Evolutionary conservation across 64 coral and sea anemone species (phyloP), one percentile per base, ranked within the genome.

Genomic region (Montipora sp.): DNA sequence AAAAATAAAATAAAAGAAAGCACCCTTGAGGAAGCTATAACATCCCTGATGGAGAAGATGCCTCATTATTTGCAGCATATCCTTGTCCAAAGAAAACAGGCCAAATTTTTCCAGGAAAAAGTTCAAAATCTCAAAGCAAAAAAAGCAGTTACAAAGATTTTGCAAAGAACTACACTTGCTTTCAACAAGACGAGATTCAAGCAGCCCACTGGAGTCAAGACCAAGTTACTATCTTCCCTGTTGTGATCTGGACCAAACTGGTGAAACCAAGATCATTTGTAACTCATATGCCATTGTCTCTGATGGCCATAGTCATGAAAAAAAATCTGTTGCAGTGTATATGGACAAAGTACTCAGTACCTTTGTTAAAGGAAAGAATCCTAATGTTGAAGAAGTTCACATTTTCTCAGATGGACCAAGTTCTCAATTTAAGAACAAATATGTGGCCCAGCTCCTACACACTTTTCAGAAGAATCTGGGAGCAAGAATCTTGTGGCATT

Each of bases 161-260:
- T 36, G 22, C 91, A 79, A 83, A 93, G 47, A 93, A 93, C 59
- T 93, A 93, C 65, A 87, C 91, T 5, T 93, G 91, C 48, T 71
- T 20, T 19, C 91, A 93, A 9, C 91, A 87, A 43, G 91, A 87
- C 87, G 91, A 93, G 87, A 50, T 93, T 6, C 91, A 92, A 55
- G 5, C 90, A 6, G 90, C 80, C 19, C 78, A 71, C 72, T 92
- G 90, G 90, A 76, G 75, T 47, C 91, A 93, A 15, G 11, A 87
- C 19, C 91, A 93, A 71, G 91, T 93, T 1, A 87, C 83, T 19
- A n/a, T 87, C 9, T 92, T 92, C 57, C 69, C 81, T 22, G 81
- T 92, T 18, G 82, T 72, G 47, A 87, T 88, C 6, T 93, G 91
- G 91, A 23, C 75, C 59, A 72, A 87, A 71, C 49, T 47, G 11